Base-by-base conservation (phyloP, 1,140 invertebrate species). In the Drosophila dunni region DNA sequence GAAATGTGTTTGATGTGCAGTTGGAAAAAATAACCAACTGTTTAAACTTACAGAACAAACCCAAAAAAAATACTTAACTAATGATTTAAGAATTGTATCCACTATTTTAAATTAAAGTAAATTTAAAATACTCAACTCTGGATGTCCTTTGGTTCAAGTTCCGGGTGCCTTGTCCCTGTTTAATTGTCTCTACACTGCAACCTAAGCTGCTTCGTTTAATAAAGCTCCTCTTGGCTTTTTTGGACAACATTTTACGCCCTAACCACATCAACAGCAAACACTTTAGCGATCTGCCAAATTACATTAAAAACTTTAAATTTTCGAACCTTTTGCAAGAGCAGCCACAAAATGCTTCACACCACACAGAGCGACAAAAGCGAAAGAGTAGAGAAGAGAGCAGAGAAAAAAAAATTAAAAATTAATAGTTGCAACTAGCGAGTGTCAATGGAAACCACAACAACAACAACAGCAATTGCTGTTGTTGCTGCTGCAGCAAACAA, bases 401-500 rank as follows among this genome's bases (percentile, higher is more conserved):
- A 7, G 0, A 42, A 15, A 40, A 86, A 86, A 86, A 79, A 88
- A 82, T 82, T 79, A 79, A 86, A 86, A 86, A 86, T 86, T 86
- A 88, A 89, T 86, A 88, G 83, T 88, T 88, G 83, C 83, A 89
- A 89, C 84, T 86, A 79, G 84, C 76, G 84, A 86, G 83, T 86
- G 84, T 65, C 83, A 88, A 86, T 86, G 78, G 69, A 86, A 86
- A 88, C 83, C 83, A 81, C 81, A 85, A 75, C 81, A 75, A 75
- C 81, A 75, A 60, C 83, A 78, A 51, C 73, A 69, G 45, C 63
- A 17, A 17, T 69, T 45, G 29, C 56, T 29, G 15, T 34, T 36
- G 20, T 38, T 61, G 46, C 57, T 50, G 45, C 58, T 51, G 57
- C 24, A 42, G 61, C 61, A 71, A 83, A 86, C 83, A 80, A 88